A percentile compares a stretch with the other conserved stretches of the same genome.
Conservation (phyloP, 2,888 invertebrate genomes). For the Netelia virgata region DNA sequence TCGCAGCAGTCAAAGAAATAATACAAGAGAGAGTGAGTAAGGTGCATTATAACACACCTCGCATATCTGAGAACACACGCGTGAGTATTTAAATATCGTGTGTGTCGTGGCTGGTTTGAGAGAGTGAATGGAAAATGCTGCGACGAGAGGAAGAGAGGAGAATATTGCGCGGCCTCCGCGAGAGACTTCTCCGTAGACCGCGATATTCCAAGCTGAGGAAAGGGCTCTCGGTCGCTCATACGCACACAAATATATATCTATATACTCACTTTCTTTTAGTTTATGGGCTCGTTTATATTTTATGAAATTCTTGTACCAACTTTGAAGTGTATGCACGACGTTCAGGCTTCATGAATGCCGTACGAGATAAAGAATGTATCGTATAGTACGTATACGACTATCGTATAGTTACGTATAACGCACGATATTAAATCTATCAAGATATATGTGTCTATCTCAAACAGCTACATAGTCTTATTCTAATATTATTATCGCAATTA, state of each 20-base stretch:
- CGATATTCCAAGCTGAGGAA: conserved; percentile 8
- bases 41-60: not conserved
- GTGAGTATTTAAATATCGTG: not conserved
- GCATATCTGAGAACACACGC: not conserved
- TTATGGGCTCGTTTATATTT: conserved; percentile 58
- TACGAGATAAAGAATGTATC: conserved; percentile 33
- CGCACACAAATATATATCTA: not conserved
- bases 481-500: too few species aligned
- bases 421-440: too few species aligned
- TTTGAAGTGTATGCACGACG: conserved; percentile 31
- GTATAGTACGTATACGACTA: too few species aligned
- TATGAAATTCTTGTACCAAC: conserved; percentile 60
- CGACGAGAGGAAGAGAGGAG: not conserved
- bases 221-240: not conserved
- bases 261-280: conserved; percentile 54
- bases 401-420: too few species aligned
- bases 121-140: not conserved
- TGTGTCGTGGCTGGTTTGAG: not conserved
- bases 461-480: too few species aligned
- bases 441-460: too few species aligned
- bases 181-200: not conserved
- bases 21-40: too few species aligned
- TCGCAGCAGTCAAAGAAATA: not conserved
- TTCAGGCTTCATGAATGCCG: not conserved
- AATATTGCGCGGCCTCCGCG: conserved; percentile 27